These are phyloP conservation scores for Hemicrepidius hirtus DNA, from an alignment of 2,888 invertebrate species.

Conservation along the genomic window DNA sequence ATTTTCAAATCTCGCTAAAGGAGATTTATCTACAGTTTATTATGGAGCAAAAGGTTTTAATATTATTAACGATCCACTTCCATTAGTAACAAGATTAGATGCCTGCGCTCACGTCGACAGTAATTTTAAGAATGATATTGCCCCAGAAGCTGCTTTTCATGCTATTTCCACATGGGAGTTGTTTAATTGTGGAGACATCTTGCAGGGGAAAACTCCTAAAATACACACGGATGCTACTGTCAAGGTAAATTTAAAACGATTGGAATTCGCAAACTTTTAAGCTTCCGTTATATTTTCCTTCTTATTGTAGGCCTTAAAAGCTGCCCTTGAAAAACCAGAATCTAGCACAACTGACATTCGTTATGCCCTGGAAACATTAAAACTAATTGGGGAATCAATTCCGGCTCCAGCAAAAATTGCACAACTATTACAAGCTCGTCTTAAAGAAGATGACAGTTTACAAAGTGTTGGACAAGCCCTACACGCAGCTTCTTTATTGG, in stretches of 20 bases:
- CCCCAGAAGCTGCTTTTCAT: slow-evolving; percentile 63
- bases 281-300: background rate
- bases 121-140: slow-evolving; percentile 62
- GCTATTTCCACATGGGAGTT: slow-evolving; percentile 64
- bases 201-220: slow-evolving; percentile 52
- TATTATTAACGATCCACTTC: slow-evolving; percentile 78
- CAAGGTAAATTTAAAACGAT: slow-evolving; percentile 72
- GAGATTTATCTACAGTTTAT: slow-evolving; percentile 81
- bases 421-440: slow-evolving; percentile 82
- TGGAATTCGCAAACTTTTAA: background rate
- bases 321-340: slow-evolving; percentile 79
- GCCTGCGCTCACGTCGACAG: slow-evolving; percentile 70
- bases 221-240: slow-evolving; percentile 63
- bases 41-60: slow-evolving; percentile 84
- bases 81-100: slow-evolving; percentile 72
- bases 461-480: slow-evolving; percentile 89
- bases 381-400: slow-evolving; percentile 79
- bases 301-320: slow-evolving; percentile 70
- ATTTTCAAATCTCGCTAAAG: slow-evolving; percentile 62
- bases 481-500: slow-evolving; percentile 85
- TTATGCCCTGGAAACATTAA: slow-evolving; percentile 82
- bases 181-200: slow-evolving; percentile 61
- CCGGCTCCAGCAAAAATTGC: slow-evolving; percentile 81
- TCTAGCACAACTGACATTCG: slow-evolving; percentile 82
- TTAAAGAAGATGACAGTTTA: slow-evolving; percentile 89